Conservation (phyloP, 2,797 vertebrate species). For the Nannoperca australis region DNA sequence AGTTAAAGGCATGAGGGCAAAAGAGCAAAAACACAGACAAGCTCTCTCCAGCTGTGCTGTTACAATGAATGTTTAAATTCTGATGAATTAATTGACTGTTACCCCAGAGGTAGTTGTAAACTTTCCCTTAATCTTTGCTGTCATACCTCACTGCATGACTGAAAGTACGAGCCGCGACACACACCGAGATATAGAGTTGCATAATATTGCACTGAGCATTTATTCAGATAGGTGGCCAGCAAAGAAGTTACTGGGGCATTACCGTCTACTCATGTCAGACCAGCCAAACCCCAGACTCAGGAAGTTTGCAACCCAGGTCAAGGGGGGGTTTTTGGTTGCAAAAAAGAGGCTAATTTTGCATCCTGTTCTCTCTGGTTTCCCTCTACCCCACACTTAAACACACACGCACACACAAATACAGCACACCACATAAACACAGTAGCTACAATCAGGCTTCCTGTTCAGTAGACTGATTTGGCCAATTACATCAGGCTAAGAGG, state of each 20-base stretch:
- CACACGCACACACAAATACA: constrained; percentile 36
- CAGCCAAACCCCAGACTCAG: constrained; percentile 64
- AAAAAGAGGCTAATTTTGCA: constrained; percentile 60
- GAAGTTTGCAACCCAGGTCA: constrained; percentile 67
- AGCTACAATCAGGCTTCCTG: constrained; percentile 62
- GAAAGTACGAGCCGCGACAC: constrained; percentile 33
- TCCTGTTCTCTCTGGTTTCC: constrained; percentile 64
- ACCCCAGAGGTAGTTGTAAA: constrained; percentile 9
- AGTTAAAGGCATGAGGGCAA: background rate
- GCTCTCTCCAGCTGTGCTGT: background rate
- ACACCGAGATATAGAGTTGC: constrained; percentile 33
- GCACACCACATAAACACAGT: constrained; percentile 59
- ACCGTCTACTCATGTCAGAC: constrained; percentile 55
- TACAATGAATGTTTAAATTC: background rate
- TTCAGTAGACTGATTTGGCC: constrained; percentile 62
- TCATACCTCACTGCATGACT: constrained; percentile 26
- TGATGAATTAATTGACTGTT: background rate
- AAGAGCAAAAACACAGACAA: background rate
- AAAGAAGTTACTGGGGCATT: constrained; percentile 57
- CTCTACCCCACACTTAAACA: constrained; percentile 33
- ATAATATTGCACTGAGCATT: constrained; percentile 16
- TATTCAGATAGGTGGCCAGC: constrained; percentile 39
- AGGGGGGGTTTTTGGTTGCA: constrained; percentile 39
- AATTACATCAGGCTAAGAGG: constrained; percentile 72
- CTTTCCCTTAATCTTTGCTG: constrained; percentile 28